phyloP scores from a whole-genome alignment of 2,888 invertebrate species.

The Drosophila anomalipes region DNA sequence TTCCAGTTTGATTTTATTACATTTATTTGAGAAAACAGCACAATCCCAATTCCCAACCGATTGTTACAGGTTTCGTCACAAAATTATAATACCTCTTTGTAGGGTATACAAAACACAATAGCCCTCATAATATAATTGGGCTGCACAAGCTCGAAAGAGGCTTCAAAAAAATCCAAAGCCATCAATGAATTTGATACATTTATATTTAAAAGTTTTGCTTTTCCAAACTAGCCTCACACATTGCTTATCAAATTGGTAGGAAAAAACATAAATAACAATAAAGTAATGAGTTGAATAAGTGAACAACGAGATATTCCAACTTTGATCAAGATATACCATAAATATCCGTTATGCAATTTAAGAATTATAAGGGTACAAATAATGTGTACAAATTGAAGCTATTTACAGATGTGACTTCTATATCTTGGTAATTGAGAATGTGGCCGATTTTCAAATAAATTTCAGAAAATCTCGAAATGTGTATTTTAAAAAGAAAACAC shows the following conservation, averaged over 20 bases:
- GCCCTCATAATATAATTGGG: slow-evolving; percentile 46
- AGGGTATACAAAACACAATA: slow-evolving; percentile 13
- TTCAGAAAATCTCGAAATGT: neutral
- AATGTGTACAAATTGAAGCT: neutral
- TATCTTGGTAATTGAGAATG: neutral
- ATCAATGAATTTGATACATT: slow-evolving; percentile 61
- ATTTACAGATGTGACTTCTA: neutral
- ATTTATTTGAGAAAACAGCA: too few relatives aligned
- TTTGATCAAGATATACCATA: neutral
- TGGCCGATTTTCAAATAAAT: neutral
- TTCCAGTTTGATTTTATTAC: neutral
- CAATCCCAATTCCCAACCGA: neutral
- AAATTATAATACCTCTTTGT: neutral
- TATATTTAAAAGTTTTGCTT: slow-evolving; percentile 27
- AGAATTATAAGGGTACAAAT: slow-evolving; percentile 9
- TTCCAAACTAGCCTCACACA: slow-evolving; percentile 19
- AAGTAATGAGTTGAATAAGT: slow-evolving; percentile 4
- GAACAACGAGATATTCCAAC: neutral
- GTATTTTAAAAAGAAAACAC: neutral
- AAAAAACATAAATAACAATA: slow-evolving; percentile 32
- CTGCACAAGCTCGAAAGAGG: slow-evolving; percentile 12
- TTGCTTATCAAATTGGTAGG: slow-evolving; percentile 19
- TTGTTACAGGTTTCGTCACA: neutral
- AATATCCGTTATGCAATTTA: neutral
- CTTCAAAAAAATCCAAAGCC: slow-evolving; percentile 42